Base-by-base conservation (phyloP, 2,797 vertebrate species). In the Coendou prehensilis region DNA sequence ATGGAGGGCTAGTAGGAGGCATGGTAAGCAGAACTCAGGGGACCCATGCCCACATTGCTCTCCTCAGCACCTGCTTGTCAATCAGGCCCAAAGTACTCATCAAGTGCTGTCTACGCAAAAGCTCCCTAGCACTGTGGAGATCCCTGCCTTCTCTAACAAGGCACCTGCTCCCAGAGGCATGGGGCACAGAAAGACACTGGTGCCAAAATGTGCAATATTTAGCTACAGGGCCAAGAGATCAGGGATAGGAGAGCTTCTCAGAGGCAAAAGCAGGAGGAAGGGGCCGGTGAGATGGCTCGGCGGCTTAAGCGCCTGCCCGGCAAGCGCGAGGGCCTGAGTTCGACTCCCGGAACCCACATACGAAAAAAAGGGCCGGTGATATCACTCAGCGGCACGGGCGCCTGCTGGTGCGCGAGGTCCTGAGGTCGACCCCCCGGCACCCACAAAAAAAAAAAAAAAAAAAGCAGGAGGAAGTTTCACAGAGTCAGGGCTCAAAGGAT, bases 81-180 rank as follows among this genome's bases (percentile, higher is more conserved):
- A 71, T 88, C 73, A 92, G 28, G 83, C 75, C n/a, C 64, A 76
- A 92, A 93, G 45, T 83, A 89, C 78, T 94, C 64, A 37, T 81
- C 82, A 78, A 47, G 50, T 52, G 17, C 56, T 86, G 6, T 54
- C 45, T 87, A 71, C 61, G 71, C 45, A 50, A 67, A 78, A 2
- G 23, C 33, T 89, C 41, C 50, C 59, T 71, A 57, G 87, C 14
- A 84, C 50, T 61, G 79, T 63, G 26, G 83, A n/a, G 23, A 37
- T 87, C 73, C n/a, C 33, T 10, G 15, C 22, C 69, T 83, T 95
- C 86, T 89, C 56, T 33, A 41, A 87, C 64, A 84, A 96, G 86
- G 67, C 63, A 22, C 67, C 67, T 37, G 54, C 45, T 91, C 50
- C 93, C 82, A 57, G 81, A 87, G 54, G 71, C 94, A 73, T n/a